These are phyloP conservation scores for Drosophila acutilabella DNA, from an alignment of 2,888 invertebrate genomes.

Conservation along the genomic window DNA sequence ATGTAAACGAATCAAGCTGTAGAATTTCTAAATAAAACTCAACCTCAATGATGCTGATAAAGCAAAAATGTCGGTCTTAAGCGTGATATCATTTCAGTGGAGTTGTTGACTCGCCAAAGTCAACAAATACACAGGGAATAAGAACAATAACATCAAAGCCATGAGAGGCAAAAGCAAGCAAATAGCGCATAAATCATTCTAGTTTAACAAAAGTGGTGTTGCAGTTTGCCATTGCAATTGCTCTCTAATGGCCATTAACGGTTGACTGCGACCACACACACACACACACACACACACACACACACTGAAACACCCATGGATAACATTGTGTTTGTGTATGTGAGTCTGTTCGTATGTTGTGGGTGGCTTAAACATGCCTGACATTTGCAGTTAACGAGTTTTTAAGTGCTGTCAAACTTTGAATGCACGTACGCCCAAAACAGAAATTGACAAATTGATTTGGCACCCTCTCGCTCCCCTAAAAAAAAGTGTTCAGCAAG, in stretches of 20 bases:
- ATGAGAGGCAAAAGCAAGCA: background rate
- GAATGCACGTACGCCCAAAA: constrained; percentile 23
- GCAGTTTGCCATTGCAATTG: constrained; percentile 27
- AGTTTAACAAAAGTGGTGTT: constrained; percentile 42
- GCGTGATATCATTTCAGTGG: background rate
- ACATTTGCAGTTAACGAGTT: constrained; percentile 73
- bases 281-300: background rate
- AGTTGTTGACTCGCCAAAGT: constrained; percentile 22
- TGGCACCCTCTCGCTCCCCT: constrained; percentile 1
- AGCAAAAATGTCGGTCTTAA: constrained; percentile 5
- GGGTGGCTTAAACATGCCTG: constrained; percentile 53
- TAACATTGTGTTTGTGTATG: constrained; percentile 3
- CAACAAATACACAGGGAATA: constrained; percentile 20
- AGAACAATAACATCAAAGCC: background rate
- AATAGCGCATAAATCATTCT: constrained; percentile 37
- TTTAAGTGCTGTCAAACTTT: constrained; percentile 72
- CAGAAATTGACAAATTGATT: constrained; percentile 52
- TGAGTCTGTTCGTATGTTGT: constrained; percentile 20
- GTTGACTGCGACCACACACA: constrained; percentile 19
- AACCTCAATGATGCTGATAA: constrained; percentile 30
- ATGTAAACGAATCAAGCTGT: background rate
- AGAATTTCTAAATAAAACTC: constrained; percentile 12
- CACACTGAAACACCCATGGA: no score
- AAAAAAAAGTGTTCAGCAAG: background rate
- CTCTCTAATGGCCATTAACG: constrained; percentile 33